These are phyloP conservation scores for Dexiosoma caninum DNA, from an alignment of 2,888 invertebrate species.

Conservation along the genomic window DNA sequence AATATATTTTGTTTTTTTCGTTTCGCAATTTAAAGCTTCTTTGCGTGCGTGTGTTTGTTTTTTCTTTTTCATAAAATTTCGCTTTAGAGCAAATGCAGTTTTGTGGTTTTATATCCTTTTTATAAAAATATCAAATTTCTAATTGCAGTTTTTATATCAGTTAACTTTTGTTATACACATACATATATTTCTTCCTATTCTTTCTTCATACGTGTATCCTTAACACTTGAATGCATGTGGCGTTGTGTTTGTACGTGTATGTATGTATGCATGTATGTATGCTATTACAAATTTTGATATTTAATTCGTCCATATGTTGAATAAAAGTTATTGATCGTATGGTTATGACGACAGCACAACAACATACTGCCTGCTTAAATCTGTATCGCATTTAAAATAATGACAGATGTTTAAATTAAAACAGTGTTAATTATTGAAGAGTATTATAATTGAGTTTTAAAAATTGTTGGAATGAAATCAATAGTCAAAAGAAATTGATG, in stretches of 20 bases:
- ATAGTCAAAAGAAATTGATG: slow-evolving; percentile 15
- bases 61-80: background rate
- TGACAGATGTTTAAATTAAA: slow-evolving; percentile 42
- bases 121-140: slow-evolving; percentile 77
- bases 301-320: slow-evolving; percentile 29
- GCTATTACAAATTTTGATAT: background rate
- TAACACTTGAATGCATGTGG: no score
- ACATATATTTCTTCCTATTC: background rate
- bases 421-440: background rate
- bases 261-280: background rate
- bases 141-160: slow-evolving; percentile 70
- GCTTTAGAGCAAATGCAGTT: slow-evolving; percentile 57
- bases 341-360: slow-evolving; percentile 19
- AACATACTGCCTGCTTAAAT: slow-evolving; percentile 22
- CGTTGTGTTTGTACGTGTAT: background rate
- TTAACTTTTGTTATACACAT: slow-evolving; percentile 32
- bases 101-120: slow-evolving; percentile 71
- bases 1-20: background rate
- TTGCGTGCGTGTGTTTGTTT: background rate
- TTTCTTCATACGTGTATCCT: background rate
- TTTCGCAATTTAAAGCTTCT: slow-evolving; percentile 30
- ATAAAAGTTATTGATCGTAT: slow-evolving; percentile 32
- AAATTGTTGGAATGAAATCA: slow-evolving; percentile 9
- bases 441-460: slow-evolving; percentile 24
- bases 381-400: slow-evolving; percentile 16